Base-by-base conservation (phyloP, 2,888 invertebrate species). In the Tuberolachnus salignus region DNA sequence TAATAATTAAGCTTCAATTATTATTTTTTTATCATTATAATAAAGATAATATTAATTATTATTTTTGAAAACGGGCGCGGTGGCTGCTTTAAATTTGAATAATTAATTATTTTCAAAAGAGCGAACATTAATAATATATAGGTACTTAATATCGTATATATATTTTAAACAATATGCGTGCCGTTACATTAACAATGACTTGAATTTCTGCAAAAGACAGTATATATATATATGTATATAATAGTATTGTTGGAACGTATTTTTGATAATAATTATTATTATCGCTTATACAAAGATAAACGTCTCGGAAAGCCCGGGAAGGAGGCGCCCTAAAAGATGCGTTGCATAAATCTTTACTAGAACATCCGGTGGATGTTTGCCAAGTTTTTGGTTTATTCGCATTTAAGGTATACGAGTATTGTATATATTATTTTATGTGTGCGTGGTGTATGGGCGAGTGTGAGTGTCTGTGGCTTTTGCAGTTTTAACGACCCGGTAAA, bases 301-400 rank as follows among this genome's bases (percentile, higher is more conserved):
- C 53, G 23, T 74, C 23, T 64, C 23, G 21, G 13, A 53, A 64
- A 11, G 13, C 21, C 13, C 13, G 21, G 44, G 53, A 64, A 64
- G n/a, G 16, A 63, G 14, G 44, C 42, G 11, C 44, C 23, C 23
- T 42, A n/a, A 64, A 74, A 74, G 11, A 74, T n/a, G 59, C 19
- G 23, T 19, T 70, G 46, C 59, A 59, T 73, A 63, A 63, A 73
- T 73, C 73, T 73, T 63, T 63, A 63, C 63, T 63, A 53, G 42
- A 64, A 44, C 53, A 64, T 74, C 73, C 63, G 73, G 73, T 78
- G 78, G 67, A 78, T 51, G 67, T 21, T 67, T 69, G 78, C 78
- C 78, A 78, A 78, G 78, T 61, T 69, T 74, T 67, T 51, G 42
- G 69, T 69, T 51, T 59, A 78, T 69, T 67, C 26, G 10, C 46